phyloP scores from a whole-genome alignment of 2,888 invertebrate species.

The Ophraella communa region DNA sequence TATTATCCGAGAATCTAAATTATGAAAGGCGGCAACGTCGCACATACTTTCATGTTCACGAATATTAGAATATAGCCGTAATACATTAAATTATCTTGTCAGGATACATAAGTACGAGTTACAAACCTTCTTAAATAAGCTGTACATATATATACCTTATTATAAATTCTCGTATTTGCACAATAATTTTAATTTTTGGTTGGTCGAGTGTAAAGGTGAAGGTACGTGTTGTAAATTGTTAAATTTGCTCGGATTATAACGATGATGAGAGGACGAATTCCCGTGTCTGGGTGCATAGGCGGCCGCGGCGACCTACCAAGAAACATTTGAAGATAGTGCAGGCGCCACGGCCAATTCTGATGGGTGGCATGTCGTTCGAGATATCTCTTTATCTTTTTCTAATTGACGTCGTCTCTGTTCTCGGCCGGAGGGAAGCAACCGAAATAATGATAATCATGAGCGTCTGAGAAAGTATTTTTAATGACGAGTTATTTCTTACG shows the following conservation, averaged over 20 bases:
- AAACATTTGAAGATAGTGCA: conserved; percentile 50
- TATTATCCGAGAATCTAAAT: too few species aligned
- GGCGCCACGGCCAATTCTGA: conserved; percentile 53
- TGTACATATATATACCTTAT: too few species aligned
- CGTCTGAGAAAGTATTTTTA: conserved; percentile 18
- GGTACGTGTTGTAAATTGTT: background rate
- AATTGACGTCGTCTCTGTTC: conserved; percentile 1
- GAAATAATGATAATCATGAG: conserved; percentile 24
- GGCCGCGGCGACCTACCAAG: conserved; percentile 40
- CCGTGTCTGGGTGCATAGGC: conserved; percentile 41
- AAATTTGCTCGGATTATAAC: conserved; percentile 7
- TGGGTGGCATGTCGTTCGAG: conserved; percentile 46
- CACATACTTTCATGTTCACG: too few species aligned
- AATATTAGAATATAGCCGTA: too few species aligned
- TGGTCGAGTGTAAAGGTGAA: background rate
- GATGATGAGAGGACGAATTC: conserved; percentile 35
- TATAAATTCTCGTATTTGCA: too few species aligned
- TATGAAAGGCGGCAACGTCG: too few species aligned
- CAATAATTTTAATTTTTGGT: too few species aligned
- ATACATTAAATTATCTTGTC: too few species aligned
- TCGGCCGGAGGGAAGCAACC: conserved; percentile 16
- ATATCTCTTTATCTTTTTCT: conserved; percentile 1
- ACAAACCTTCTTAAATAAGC: too few species aligned
- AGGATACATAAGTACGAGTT: too few species aligned
- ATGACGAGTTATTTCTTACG: conserved; percentile 18